phyloP scores from a whole-genome alignment of 2,888 invertebrate genomes.

The Pandemis heparana region DNA sequence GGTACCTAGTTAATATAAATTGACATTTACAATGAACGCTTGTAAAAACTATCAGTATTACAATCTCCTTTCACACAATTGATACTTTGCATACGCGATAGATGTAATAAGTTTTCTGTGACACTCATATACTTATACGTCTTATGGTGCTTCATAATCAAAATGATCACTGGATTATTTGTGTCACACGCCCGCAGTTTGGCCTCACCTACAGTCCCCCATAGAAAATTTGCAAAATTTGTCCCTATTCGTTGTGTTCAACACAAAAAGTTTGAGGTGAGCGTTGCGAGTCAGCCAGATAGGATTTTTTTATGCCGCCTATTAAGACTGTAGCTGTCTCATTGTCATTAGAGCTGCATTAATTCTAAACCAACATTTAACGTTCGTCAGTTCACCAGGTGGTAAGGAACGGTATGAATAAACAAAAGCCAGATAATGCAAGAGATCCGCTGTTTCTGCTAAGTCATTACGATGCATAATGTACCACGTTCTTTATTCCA shows the following conservation, averaged over 20 bases:
- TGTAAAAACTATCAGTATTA: conserved; percentile 12
- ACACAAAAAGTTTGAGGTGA: too few relatives aligned
- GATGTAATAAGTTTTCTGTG: conserved; percentile 6
- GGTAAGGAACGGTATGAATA: conserved; percentile 58
- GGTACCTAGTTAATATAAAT: neutral
- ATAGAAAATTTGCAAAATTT: too few relatives aligned
- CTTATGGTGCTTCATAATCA: neutral
- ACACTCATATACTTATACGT: neutral
- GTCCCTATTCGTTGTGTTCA: too few relatives aligned
- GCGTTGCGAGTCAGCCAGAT: neutral
- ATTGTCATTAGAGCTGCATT: conserved; percentile 26
- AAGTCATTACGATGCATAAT: conserved; percentile 64
- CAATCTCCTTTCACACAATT: conserved; percentile 15
- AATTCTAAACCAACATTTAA: conserved; percentile 39
- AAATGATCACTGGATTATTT: neutral
- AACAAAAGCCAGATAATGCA: conserved; percentile 71
- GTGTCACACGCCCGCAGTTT: neutral
- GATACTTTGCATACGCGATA: conserved; percentile 19
- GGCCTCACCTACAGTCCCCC: too few relatives aligned
- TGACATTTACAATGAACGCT: conserved; percentile 9
- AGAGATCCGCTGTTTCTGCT: conserved; percentile 63
- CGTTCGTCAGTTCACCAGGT: conserved; percentile 44
- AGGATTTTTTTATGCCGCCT: neutral
- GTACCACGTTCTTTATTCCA: conserved; percentile 36
- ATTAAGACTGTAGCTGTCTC: conserved; percentile 4